Evolutionary conservation across 2,797 vertebrate species (phyloP).

Genomic region (Tachyglossus aculeatus): DNA sequence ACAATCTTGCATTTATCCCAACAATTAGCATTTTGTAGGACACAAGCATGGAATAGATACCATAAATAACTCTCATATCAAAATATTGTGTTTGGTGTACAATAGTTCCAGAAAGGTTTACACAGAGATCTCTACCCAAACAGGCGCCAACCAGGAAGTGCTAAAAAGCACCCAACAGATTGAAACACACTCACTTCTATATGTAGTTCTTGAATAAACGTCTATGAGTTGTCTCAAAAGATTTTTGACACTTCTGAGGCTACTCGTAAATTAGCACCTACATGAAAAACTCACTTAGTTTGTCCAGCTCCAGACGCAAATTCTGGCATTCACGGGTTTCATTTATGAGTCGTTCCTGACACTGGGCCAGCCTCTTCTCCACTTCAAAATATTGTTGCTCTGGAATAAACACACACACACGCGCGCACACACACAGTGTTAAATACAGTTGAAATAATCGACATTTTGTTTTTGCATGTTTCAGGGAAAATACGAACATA

Average conservation of each 20-base stretch:
- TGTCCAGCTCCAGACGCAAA: slow-evolving; percentile 82
- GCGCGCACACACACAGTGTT: not conserved
- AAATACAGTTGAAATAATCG: no score
- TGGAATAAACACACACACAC: slow-evolving; percentile 52
- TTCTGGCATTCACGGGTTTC: slow-evolving; percentile 86
- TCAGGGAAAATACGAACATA: no score
- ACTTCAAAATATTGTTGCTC: slow-evolving; percentile 98
- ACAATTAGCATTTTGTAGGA: no score
- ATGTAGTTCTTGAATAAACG: not conserved
- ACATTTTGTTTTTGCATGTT: no score
- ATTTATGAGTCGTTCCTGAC: slow-evolving; percentile 87
- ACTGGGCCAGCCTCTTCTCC: slow-evolving; percentile 88
- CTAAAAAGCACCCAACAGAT: no score
- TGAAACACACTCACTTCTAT: not conserved
- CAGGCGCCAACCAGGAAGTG: no score
- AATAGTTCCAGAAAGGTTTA: no score
- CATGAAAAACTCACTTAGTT: slow-evolving; percentile 79
- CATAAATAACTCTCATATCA: no score
- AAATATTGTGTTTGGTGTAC: no score
- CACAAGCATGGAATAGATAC: no score
- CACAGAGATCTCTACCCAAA: no score
- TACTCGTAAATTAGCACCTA: not conserved
- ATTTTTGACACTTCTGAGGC: not conserved
- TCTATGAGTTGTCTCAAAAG: not conserved
- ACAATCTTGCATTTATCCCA: no score